Conservation (phyloP, 2,888 invertebrate species). For the Neoitamus cyanurus region DNA sequence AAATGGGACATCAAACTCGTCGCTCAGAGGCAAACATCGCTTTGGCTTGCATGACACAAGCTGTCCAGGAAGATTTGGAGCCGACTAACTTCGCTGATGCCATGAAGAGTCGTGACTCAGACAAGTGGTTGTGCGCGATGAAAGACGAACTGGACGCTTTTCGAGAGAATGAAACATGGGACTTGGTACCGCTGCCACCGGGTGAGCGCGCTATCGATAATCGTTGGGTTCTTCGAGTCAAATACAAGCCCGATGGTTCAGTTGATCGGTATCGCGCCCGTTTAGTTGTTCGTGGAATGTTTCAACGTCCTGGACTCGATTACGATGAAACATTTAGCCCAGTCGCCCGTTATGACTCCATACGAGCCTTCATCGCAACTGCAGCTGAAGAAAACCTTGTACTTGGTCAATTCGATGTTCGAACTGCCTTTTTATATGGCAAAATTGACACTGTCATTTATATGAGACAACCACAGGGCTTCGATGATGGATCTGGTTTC, state of each 20-base stretch:
- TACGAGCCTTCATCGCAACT: neutral
- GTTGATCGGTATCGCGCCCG: constrained; percentile 37
- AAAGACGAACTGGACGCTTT: neutral
- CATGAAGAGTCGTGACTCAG: too few relatives aligned
- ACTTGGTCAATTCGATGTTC: too few relatives aligned
- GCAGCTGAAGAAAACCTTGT: too few relatives aligned
- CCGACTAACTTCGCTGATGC: neutral
- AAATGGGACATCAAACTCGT: neutral
- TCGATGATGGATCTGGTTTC: too few relatives aligned
- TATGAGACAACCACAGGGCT: too few relatives aligned
- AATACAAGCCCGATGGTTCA: too few relatives aligned
- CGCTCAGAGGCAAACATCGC: neutral
- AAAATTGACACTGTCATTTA: too few relatives aligned
- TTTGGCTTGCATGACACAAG: neutral
- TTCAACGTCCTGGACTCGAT: constrained; percentile 28
- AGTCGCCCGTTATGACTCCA: constrained; percentile 4
- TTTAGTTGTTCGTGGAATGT: constrained; percentile 42
- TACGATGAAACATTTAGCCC: neutral
- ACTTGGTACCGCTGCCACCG: neutral
- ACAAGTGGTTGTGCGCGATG: too few relatives aligned
- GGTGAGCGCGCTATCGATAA: neutral
- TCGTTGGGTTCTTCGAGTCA: constrained; percentile 53
- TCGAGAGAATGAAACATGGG: neutral
- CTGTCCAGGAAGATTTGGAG: neutral
- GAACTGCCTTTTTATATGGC: too few relatives aligned